These are phyloP conservation scores for Eptesicus fuscus DNA, from an alignment of 2,113 vertebrate species.

Conservation along the genomic window DNA sequence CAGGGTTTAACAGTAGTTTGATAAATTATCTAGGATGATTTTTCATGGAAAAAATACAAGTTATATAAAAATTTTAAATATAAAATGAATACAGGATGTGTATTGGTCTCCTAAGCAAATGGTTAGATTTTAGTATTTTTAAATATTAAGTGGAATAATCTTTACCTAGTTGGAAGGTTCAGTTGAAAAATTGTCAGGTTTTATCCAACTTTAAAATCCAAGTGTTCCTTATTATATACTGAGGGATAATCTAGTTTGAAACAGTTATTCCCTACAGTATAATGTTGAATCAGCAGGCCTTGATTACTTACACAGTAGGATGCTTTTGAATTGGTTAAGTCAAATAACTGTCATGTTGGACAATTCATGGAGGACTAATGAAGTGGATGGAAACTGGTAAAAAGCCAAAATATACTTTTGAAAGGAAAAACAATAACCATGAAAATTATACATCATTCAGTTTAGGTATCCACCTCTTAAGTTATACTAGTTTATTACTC, in stretches of 20 bases:
- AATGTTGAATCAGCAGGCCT: constrained; percentile 38
- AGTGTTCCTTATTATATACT: constrained; percentile 24
- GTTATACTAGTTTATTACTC: constrained; percentile 43
- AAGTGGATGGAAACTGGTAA: constrained; percentile 29
- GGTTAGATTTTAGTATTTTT: background rate
- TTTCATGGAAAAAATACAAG: background rate
- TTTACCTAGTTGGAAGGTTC: background rate
- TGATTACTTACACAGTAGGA: constrained; percentile 58
- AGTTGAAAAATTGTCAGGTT: constrained; percentile 34
- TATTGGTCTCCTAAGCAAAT: background rate
- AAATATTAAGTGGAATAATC: background rate
- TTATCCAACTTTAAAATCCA: constrained; percentile 40
- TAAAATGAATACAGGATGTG: background rate
- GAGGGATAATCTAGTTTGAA: constrained; percentile 47
- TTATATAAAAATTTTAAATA: background rate
- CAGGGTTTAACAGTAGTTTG: background rate
- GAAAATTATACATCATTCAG: constrained; percentile 44
- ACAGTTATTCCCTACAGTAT: constrained; percentile 33
- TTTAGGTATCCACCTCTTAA: constrained; percentile 7
- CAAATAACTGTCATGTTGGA: constrained; percentile 62
- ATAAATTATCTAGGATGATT: background rate
- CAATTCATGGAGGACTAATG: constrained; percentile 50
- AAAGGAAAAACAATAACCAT: constrained; percentile 20
- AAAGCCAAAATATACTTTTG: constrained; percentile 39
- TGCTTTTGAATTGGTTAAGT: constrained; percentile 61